Percentiles rank a stretch among this genome's conserved stretches.
Conservation (phyloP, 2,888 invertebrate genomes). For the Ethmia dodecea region DNA sequence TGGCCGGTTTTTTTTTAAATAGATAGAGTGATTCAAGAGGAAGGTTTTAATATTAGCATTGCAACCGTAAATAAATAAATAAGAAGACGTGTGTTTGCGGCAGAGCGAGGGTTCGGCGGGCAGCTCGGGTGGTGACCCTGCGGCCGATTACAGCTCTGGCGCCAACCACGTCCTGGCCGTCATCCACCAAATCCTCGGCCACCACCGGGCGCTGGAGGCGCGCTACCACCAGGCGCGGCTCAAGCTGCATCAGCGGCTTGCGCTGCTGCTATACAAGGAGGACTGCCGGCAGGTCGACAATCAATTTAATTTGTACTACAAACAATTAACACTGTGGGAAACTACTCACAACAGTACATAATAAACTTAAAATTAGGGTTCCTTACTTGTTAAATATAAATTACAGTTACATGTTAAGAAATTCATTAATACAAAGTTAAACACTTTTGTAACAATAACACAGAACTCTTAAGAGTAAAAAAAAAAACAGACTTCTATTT, state of each 20-base stretch:
- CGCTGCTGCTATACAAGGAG: constrained; percentile 95
- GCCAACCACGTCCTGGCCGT: constrained; percentile 97
- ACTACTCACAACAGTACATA: too few species aligned
- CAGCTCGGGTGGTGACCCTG: constrained; percentile 88
- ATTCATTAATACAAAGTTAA: too few species aligned
- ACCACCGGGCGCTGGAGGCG: constrained; percentile 95
- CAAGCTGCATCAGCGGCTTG: constrained; percentile 95
- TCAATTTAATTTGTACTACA: neutral
- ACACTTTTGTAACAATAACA: too few species aligned
- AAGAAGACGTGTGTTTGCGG: neutral
- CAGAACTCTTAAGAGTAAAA: too few species aligned
- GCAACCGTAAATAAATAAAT: too few species aligned
- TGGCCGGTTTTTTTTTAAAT: too few species aligned
- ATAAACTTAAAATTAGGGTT: too few species aligned
- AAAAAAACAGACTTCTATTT: too few species aligned
- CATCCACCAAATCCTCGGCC: constrained; percentile 97
- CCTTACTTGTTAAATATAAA: neutral
- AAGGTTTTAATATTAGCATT: too few species aligned
- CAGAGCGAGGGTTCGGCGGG: constrained; percentile 71
- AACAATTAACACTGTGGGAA: neutral
- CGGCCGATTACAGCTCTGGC: constrained; percentile 97
- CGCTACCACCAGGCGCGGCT: constrained; percentile 97
- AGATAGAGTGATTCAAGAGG: too few species aligned
- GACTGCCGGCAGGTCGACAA: constrained; percentile 92
- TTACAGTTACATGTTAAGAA: too few species aligned